phyloP scores from a whole-genome alignment of 2,113 vertebrate species.

The Siniperca chuatsi region DNA sequence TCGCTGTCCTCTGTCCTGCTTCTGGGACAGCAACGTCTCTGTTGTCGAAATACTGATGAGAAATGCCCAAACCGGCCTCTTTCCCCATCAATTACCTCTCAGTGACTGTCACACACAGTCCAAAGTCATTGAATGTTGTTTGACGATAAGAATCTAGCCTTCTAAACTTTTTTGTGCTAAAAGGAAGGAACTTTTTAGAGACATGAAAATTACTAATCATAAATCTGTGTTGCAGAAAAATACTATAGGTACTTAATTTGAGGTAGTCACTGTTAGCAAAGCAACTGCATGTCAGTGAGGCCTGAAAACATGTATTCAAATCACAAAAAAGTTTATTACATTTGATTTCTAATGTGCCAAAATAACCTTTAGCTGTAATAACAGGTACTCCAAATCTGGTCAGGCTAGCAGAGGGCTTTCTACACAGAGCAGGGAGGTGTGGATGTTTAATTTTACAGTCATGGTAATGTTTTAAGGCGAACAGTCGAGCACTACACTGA shows the following conservation, averaged over 20 bases:
- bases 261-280: no score
- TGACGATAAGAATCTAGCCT: neutral
- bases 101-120: conserved; percentile 3
- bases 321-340: neutral
- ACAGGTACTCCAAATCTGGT: no score
- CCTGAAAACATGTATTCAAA: no score
- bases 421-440: no score
- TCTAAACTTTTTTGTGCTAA: neutral
- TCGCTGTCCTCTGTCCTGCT: conserved; percentile 31
- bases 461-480: no score
- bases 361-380: neutral
- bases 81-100: conserved; percentile 7
- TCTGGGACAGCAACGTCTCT: conserved; percentile 19
- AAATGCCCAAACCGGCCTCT: conserved; percentile 6
- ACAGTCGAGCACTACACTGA: no score
- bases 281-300: neutral
- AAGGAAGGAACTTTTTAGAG: neutral
- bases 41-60: conserved; percentile 16
- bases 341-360: neutral
- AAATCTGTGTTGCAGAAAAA: neutral
- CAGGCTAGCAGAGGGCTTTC: no score
- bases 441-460: no score
- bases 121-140: neutral
- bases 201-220: no score
- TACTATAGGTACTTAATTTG: no score